phyloP scores from a whole-genome alignment of 2,113 vertebrate genomes.

The Brachypteracias leptosomus region DNA sequence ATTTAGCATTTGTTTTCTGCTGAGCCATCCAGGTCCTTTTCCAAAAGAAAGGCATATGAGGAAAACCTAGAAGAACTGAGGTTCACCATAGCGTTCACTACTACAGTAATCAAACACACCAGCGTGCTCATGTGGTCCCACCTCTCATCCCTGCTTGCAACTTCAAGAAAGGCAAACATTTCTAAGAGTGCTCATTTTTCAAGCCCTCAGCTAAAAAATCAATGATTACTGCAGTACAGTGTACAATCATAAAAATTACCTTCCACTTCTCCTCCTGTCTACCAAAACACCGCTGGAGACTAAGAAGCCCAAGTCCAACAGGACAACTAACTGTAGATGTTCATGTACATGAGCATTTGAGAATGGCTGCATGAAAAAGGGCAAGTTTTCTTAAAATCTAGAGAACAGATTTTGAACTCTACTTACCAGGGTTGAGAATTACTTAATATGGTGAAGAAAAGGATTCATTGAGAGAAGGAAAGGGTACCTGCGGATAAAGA shows the following conservation, averaged over 20 bases:
- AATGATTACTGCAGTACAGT: neutral
- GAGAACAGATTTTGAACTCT: neutral
- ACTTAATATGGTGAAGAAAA: neutral
- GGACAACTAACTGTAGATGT: neutral
- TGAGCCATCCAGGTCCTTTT: neutral
- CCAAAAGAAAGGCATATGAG: neutral
- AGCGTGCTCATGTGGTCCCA: rapidly evolving
- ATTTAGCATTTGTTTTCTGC: neutral
- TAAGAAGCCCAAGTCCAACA: neutral
- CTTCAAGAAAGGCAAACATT: neutral
- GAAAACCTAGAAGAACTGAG: neutral
- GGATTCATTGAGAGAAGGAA: neutral
- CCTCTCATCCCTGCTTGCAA: neutral
- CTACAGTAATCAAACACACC: neutral
- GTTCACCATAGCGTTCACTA: neutral
- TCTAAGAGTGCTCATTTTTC: neutral
- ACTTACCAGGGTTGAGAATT: neutral
- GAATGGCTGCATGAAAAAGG: neutral
- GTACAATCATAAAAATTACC: neutral
- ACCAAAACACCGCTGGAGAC: neutral
- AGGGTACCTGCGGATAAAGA: neutral
- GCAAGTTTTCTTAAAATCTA: neutral
- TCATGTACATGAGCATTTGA: neutral
- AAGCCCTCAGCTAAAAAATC: neutral
- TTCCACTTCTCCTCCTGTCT: neutral